phyloP scores from a whole-genome alignment of 2,113 vertebrate genomes.

The Erpornis zantholeuca region DNA sequence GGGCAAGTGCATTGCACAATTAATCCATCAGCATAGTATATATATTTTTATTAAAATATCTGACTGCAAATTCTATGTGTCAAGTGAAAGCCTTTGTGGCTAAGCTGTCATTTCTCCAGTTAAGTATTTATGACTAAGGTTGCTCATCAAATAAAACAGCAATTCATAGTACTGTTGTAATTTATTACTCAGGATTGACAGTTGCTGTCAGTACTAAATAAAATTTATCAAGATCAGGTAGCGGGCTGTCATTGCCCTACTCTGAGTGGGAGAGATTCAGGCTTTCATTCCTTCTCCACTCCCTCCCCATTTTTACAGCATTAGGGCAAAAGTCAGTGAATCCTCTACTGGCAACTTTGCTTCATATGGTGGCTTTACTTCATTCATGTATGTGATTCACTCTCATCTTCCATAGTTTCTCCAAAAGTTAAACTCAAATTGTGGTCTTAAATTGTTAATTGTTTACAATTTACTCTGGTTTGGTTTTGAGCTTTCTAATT shows the following conservation, averaged over 20 bases:
- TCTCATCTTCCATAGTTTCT: not conserved
- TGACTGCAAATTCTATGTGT: not conserved
- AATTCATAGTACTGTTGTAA: not conserved
- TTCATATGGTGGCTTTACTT: not conserved
- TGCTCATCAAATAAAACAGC: not conserved
- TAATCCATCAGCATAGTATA: not conserved
- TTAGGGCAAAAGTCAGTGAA: not conserved
- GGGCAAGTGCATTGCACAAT: not conserved
- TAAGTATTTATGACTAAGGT: not conserved
- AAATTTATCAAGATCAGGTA: not conserved
- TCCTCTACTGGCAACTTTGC: not conserved
- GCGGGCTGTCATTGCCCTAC: not conserved
- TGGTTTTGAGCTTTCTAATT: not conserved
- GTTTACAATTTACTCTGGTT: not conserved
- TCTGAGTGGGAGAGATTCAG: conserved; percentile 28
- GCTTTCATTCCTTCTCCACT: not conserved
- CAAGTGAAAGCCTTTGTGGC: not conserved
- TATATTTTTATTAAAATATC: not conserved
- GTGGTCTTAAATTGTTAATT: not conserved
- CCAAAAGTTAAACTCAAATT: not conserved
- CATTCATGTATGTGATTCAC: not conserved
- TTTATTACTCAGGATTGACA: not conserved
- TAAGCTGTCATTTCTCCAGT: not conserved
- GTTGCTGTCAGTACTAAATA: not conserved
- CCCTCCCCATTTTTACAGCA: not conserved